A percentile compares a stretch with the other conserved stretches of the same genome.
Conservation (phyloP, 2,888 invertebrate species). For the Hydriomena furcata region DNA sequence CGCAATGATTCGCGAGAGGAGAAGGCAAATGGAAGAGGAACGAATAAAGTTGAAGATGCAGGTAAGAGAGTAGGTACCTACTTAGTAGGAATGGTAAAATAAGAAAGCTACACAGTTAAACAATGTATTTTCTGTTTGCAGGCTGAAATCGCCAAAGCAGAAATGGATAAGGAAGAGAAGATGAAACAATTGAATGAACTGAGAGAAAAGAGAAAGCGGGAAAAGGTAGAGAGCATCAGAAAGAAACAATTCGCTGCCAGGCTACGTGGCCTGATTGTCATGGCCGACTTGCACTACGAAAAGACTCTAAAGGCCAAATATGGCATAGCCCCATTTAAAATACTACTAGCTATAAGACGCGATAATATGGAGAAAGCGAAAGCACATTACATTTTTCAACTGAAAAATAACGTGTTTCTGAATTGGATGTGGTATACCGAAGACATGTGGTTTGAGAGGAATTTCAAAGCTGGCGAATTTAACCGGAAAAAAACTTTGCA, state of each 20-base stretch:
- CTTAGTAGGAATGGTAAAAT: too few species aligned
- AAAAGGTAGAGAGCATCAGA: slow-evolving; percentile 84
- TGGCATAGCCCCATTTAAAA: slow-evolving; percentile 63
- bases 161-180: slow-evolving; percentile 85
- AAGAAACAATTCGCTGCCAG: slow-evolving; percentile 80
- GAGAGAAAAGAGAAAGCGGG: slow-evolving; percentile 83
- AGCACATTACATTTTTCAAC: slow-evolving; percentile 68
- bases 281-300: slow-evolving; percentile 79
- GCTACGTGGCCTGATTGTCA: slow-evolving; percentile 72
- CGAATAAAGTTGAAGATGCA: slow-evolving; percentile 72
- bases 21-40: slow-evolving; percentile 77
- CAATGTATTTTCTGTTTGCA: slow-evolving; percentile 37
- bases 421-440: slow-evolving; percentile 81
- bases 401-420: slow-evolving; percentile 75
- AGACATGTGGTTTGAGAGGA: slow-evolving; percentile 77
- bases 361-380: slow-evolving; percentile 74
- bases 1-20: slow-evolving; percentile 73
- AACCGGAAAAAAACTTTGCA: slow-evolving; percentile 74
- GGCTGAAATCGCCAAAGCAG: slow-evolving; percentile 76
- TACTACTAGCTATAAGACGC: slow-evolving; percentile 58
- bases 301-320: slow-evolving; percentile 64
- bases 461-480: slow-evolving; percentile 82
- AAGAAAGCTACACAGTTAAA: not conserved
- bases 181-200: slow-evolving; percentile 83
- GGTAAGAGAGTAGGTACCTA: slow-evolving; percentile 45